These are phyloP conservation scores for Eulemur albifrons DNA, from an alignment of 2,797 vertebrate genomes.

Conservation along the genomic window DNA sequence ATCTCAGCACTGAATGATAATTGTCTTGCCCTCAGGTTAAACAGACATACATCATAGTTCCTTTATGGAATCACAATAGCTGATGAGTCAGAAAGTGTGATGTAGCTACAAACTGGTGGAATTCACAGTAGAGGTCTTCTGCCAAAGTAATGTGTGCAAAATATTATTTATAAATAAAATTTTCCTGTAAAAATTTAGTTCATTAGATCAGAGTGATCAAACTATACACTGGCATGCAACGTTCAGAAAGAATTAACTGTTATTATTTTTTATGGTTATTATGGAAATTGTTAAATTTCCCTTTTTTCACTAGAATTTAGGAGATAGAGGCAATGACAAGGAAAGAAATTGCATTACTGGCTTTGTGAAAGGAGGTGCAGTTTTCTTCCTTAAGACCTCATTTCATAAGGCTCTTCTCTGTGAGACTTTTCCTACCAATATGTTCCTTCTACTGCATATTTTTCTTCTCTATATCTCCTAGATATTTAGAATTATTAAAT, in stretches of 20 bases:
- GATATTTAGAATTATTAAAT: neutral
- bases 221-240: neutral
- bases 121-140: neutral
- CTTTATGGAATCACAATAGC: neutral
- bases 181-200: neutral
- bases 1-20: neutral
- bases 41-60: neutral
- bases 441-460: neutral
- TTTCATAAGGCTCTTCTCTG: neutral
- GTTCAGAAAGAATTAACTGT: neutral
- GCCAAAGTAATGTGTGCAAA: neutral
- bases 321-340: neutral
- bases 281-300: neutral
- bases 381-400: neutral
- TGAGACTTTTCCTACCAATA: neutral
- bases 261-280: neutral
- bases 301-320: neutral
- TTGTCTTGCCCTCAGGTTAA: neutral
- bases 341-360: neutral
- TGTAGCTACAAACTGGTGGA: neutral
- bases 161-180: neutral
- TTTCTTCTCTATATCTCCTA: neutral
- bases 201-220: neutral
- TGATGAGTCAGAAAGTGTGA: neutral
- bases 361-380: neutral